Base-by-base conservation (phyloP, 2,888 invertebrate species). In the Drosophila ezoana region DNA sequence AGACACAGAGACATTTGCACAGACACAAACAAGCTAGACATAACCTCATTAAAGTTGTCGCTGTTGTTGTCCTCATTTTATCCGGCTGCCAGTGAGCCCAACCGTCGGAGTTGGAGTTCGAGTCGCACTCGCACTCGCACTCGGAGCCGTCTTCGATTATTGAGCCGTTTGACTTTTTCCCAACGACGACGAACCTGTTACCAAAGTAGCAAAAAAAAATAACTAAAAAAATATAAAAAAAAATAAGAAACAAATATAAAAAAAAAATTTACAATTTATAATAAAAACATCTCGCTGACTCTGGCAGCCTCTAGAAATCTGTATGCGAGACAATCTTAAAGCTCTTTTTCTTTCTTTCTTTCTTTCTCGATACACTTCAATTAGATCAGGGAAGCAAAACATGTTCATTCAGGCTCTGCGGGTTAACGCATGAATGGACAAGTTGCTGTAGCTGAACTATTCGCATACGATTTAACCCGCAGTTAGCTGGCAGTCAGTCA, bases 21-120 rank as follows among this genome's bases (percentile, higher is more conserved):
- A 44, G 13, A 53, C 38, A 74, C 41, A 58, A 54, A 70, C 67
- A 45, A 81, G 62, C 79, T 79, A 74, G 86, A 72, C 67, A 85
- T 80, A 87, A 87, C 85, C 83, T 81, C 87, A 85, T 83, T 83
- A 81, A 87, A 87, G 75, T 82, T 85, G 86, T 85, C 76, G 85
- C 81, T 70, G 79, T 79, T 72, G 76, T 85, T 84, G 84, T 84
- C 88, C 84, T 85, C 84, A 88, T 80, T 84, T 77, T 80, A 83
- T 85, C 86, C 76, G 79, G 62, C 78, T 72, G 61, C 52, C 52
- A 59, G 47, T 47, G 38, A 47, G 66, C 58, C 66, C 67, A 60
- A 38, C 73, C 57, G 53, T 28, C 56, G 23, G 23, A 72, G 58
- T 58, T 65, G 53, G 18, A 13, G 16, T 35, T n/a, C 14, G 28